Percentiles rank a stretch among this genome's conserved stretches.
phyloP scores from a whole-genome alignment of 1,140 invertebrate genomes.

The Cylas formicarius region DNA sequence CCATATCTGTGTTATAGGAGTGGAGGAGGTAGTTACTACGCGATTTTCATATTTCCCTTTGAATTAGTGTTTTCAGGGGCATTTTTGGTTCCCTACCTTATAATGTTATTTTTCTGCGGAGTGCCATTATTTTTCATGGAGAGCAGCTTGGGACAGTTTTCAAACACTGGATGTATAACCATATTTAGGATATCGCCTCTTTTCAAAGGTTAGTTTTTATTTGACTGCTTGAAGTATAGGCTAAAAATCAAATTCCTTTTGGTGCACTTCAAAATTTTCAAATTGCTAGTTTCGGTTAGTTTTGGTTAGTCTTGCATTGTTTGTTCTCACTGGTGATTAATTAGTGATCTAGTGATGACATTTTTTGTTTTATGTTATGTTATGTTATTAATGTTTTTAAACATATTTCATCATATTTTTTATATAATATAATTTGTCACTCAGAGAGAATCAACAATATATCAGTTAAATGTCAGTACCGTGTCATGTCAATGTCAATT shows the following conservation, averaged over 20 bases:
- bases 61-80: slow-evolving; percentile 59
- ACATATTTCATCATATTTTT: no score
- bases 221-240: no score
- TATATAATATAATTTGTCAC: no score
- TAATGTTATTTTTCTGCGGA: slow-evolving; percentile 71
- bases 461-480: no score
- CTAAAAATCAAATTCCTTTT: no score
- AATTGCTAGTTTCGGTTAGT: no score
- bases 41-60: background rate
- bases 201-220: slow-evolving; percentile 71
- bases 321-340: no score
- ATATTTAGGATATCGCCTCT: slow-evolving; percentile 67
- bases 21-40: slow-evolving; percentile 58
- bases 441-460: no score
- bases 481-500: no score
- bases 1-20: slow-evolving; percentile 76
- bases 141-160: slow-evolving; percentile 78
- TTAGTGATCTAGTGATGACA: no score
- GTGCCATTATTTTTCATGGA: slow-evolving; percentile 88
- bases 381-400: slow-evolving; percentile 15
- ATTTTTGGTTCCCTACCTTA: slow-evolving; percentile 67
- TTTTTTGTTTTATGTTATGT: slow-evolving; percentile 13
- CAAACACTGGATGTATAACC: slow-evolving; percentile 72
- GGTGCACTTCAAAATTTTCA: no score
- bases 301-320: no score